These are phyloP conservation scores for Dasysyrphus tricinctus DNA, from an alignment of 2,888 invertebrate species.

Conservation along the genomic window DNA sequence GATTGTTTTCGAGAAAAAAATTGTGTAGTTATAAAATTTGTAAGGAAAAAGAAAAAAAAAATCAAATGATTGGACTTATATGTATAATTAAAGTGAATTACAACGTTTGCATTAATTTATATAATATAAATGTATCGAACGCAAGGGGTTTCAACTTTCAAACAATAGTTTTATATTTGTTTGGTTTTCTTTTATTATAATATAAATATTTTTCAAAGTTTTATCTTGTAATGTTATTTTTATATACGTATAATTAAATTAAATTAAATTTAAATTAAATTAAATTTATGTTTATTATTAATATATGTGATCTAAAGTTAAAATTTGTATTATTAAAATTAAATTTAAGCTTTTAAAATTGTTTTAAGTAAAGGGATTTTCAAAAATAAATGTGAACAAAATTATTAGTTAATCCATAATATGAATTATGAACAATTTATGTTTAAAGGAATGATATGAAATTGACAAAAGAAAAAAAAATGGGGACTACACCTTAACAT, in stretches of 20 bases:
- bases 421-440: conserved; percentile 26
- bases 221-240: conserved; percentile 2
- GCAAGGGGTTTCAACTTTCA: conserved; percentile 70
- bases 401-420: not conserved
- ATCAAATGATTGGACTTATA: conserved; percentile 23
- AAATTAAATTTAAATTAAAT: conserved; percentile 1
- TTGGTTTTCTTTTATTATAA: not conserved
- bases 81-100: conserved; percentile 13
- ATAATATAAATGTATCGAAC: conserved; percentile 37
- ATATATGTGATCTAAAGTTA: conserved; percentile 39
- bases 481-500: conserved; percentile 64
- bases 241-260: not conserved
- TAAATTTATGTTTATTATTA: conserved; percentile 23
- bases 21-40: conserved; percentile 44
- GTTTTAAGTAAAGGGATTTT: not conserved
- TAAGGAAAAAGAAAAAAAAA: conserved; percentile 9
- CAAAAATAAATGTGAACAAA: not conserved
- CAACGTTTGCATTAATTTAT: conserved; percentile 45
- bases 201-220: conserved; percentile 2
- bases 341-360: conserved; percentile 23
- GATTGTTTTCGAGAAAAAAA: conserved; percentile 44
- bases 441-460: conserved; percentile 57
- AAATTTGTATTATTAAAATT: conserved; percentile 9
- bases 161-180: conserved; percentile 35
- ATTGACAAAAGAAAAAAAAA: conserved; percentile 44